Percentiles rank a stretch among this genome's conserved stretches.
Conservation (phyloP, 2,888 invertebrate genomes). For the Dicyrtomina minuta region DNA sequence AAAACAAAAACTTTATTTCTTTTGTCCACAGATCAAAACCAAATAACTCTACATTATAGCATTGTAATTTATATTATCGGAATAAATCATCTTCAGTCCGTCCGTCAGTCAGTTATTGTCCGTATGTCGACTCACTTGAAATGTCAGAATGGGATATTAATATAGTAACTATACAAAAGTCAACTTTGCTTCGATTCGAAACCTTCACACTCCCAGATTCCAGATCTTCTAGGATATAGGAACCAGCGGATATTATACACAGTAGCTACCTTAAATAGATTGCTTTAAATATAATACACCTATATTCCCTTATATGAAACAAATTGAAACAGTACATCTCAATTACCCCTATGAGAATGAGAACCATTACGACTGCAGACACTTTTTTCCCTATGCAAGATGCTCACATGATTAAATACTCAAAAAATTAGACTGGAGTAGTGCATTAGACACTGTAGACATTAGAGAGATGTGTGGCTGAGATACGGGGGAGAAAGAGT, state of each 20-base stretch:
- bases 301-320: too few species aligned
- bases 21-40: conserved; percentile 19
- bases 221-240: too few species aligned
- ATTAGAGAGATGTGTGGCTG: neutral
- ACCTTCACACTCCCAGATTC: too few species aligned
- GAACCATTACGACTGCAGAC: neutral
- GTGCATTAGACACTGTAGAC: neutral
- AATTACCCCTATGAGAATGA: conserved; percentile 3
- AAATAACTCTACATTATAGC: neutral
- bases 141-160: neutral
- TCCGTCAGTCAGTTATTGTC: conserved; percentile 24
- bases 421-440: neutral
- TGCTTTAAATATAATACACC: too few species aligned
- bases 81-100: conserved; percentile 22
- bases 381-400: neutral
- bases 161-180: too few species aligned
- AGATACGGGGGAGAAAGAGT: neutral
- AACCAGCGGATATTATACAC: too few species aligned
- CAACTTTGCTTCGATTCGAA: too few species aligned
- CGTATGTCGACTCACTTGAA: neutral
- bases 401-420: too few species aligned
- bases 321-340: too few species aligned
- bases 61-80: conserved; percentile 18
- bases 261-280: too few species aligned
- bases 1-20: conserved; percentile 16